Base-by-base conservation (phyloP, 2,113 vertebrate genomes). In the Casuarius casuarius region DNA sequence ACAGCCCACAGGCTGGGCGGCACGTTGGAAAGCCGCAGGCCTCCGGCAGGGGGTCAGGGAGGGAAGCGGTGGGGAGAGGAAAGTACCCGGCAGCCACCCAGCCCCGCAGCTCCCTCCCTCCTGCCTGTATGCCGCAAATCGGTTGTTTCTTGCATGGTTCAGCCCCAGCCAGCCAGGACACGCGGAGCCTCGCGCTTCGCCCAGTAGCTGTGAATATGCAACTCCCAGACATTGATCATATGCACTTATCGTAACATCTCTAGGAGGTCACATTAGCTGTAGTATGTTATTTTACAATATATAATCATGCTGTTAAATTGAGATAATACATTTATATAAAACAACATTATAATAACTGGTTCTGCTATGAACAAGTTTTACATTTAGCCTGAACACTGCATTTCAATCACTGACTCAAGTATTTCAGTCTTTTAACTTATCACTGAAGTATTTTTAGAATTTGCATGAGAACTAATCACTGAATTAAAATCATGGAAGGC, bases 1-100 rank as follows among this genome's bases (percentile, higher is more conserved):
- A 54, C 59, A 67, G 75, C 48, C 40, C 2, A 0, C 33, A 18
- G 38, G 48, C 28, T 0, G 0, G 9, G 65, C 7, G 44, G 28
- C 31, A 42, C 0, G 0, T 10, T 1, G 2, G 31, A 33, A 78
- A 87, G 56, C 67, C 72, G 56, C 62, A 4, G 44, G 62, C 1
- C 9, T 4, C 17, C 29, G 71, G 67, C 0, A 33, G 28, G 19
- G 0, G 25, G 48, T 33, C 12, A 38, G 18, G 49, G 46, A 51
- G 63, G 51, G 2, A 12, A 78, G 58, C 0, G 6, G 56, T 66
- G 44, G 52, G 42, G 75, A 58, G 72, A 61, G 67, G 19, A 65
- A 72, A 44, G 61, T 48, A 52, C 62, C 10, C 9, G 18, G 84
- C 35, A 2, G 6, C 35, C 48, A 7, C 23, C 9, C 0, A 6